phyloP scores from a whole-genome alignment of 1,140 invertebrate species.

The Neodiprion pinetum region DNA sequence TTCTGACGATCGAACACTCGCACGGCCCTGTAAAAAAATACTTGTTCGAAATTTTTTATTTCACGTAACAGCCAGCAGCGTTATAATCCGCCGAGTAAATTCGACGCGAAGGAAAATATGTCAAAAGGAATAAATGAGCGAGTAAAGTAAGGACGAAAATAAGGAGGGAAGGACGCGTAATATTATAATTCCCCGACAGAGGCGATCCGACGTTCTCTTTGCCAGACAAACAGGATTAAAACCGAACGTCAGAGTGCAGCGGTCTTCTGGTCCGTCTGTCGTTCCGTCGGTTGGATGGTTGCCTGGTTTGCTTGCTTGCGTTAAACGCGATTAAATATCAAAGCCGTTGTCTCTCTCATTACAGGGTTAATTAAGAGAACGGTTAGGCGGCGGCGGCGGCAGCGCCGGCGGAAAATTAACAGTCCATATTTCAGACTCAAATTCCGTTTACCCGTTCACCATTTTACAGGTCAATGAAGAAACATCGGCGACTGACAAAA shows the following conservation, averaged over 20 bases:
- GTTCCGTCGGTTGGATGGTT: conserved; percentile 16
- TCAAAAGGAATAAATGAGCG: not conserved
- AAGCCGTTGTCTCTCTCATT: conserved; percentile 49
- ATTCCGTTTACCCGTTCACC: not conserved
- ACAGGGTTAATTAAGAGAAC: conserved; percentile 50
- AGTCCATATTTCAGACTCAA: not conserved
- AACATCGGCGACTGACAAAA: not conserved
- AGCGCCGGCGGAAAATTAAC: not conserved
- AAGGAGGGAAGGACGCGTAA: conserved; percentile 12
- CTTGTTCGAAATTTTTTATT: too few species aligned
- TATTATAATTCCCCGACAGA: conserved; percentile 26
- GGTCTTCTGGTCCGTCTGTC: conserved; percentile 20
- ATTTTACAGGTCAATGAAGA: not conserved
- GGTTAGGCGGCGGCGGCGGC: not conserved
- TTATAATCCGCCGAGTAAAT: too few species aligned
- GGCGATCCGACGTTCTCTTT: conserved; percentile 27
- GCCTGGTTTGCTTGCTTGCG: conserved; percentile 31
- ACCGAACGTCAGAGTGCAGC: conserved; percentile 20
- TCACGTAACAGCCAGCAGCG: too few species aligned
- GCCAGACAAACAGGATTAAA: conserved; percentile 56
- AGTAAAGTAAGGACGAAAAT: not conserved
- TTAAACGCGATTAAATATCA: conserved; percentile 60
- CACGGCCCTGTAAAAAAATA: too few species aligned
- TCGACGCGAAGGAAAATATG: too few species aligned
- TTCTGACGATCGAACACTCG: too few species aligned